Conservation (phyloP, 2,797 vertebrate species). For the Spheniscus humboldti region DNA sequence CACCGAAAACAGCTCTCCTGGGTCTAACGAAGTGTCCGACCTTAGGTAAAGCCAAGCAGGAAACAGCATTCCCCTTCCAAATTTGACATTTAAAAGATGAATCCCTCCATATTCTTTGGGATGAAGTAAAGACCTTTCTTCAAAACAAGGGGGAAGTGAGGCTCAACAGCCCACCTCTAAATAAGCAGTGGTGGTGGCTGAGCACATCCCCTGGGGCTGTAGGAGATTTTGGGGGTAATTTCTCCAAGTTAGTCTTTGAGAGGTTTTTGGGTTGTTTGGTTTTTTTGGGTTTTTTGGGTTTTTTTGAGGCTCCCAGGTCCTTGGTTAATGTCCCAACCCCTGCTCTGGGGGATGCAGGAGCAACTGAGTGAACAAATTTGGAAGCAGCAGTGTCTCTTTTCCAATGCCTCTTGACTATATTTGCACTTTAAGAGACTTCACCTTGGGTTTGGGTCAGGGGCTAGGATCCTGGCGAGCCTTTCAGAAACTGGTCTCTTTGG, state of each 20-base stretch:
- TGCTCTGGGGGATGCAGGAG: background rate
- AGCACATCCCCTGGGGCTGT: background rate
- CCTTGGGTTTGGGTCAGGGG: background rate
- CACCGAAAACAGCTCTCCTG: background rate
- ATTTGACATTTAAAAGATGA: background rate
- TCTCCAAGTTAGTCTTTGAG: background rate
- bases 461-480: background rate
- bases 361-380: background rate
- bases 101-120: background rate
- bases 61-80: background rate
- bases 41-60: background rate
- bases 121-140: background rate
- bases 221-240: background rate
- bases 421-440: conserved; percentile 51
- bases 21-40: background rate
- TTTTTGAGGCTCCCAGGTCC: background rate
- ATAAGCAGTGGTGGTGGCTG: background rate
- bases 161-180: background rate
- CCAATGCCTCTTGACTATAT: background rate
- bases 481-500: background rate
- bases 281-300: background rate
- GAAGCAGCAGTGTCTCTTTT: background rate
- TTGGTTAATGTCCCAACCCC: background rate
- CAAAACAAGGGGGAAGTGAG: background rate
- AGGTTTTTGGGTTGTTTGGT: background rate